Base-by-base conservation (phyloP, 2,797 vertebrate genomes). In the Chloroceryle amazona region DNA sequence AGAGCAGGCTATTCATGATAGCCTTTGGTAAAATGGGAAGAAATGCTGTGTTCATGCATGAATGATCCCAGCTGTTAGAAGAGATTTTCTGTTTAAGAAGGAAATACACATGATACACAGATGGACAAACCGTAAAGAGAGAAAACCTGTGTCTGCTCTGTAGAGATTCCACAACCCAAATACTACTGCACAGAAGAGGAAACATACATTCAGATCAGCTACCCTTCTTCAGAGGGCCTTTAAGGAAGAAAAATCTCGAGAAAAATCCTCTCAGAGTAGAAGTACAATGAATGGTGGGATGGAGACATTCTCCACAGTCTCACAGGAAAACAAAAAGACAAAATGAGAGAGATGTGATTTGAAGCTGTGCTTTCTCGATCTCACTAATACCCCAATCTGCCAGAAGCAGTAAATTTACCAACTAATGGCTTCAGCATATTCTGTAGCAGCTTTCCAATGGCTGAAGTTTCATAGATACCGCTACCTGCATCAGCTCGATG, bases 41-140 rank as follows among this genome's bases (percentile, higher is more conserved):
- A 84, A 68, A 80, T 5, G 11, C 81, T 68, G 72, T 41, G 52
- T 60, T 89, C 42, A 17, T 49, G 62, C 20, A 22, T 74, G 87
- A 93, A 66, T 29, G 42, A 83, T 41, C 76, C 49, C 75, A 82
- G 93, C 80, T 85, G 70, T 86, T 92, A 52, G 44, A 84, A 75
- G 16, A 42, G 63, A 71, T 84, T 62, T 93, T 96, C 81, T 72
- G 57, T 74, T 55, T 25, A 65, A 92, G 90, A 91, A 41, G 68
- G 58, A 93, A 95, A 94, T 41, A 52, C 1, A 11, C 31, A n/a
- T 5, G 26, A 52, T 23, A 85, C 63, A 49, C 42, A 58, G 83
- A 89, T 57, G 71, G 61, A 66, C 35, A 66, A 42, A 33, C 42
- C 49, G 25, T 3, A 62, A 10, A 44, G 18, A 62, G 13, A 60